Evolutionary conservation across 2,113 vertebrate species (phyloP).

Genomic region (Galbula dea): DNA sequence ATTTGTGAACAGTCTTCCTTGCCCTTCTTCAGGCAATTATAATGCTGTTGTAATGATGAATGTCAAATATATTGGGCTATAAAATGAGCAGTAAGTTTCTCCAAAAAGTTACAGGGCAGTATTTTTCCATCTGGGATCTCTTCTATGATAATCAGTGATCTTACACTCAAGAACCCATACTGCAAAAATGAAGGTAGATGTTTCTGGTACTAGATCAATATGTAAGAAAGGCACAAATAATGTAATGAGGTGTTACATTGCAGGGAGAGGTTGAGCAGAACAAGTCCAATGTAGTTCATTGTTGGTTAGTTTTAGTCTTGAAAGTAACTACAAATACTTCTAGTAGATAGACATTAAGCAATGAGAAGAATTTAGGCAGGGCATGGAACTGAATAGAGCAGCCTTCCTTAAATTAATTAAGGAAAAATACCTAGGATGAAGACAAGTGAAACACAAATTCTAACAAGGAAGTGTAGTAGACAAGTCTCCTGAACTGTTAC

Average conservation of each 20-base stretch:
- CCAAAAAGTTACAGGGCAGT: neutral
- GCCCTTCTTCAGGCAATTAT: neutral
- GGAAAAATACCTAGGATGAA: neutral
- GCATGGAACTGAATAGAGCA: neutral
- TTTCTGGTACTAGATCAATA: neutral
- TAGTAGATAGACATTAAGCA: neutral
- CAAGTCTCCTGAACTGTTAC: neutral
- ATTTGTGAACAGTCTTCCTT: neutral
- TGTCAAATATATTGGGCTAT: neutral
- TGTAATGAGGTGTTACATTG: neutral
- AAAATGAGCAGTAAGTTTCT: neutral
- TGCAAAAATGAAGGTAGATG: neutral
- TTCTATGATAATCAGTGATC: neutral
- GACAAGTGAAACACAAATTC: neutral
- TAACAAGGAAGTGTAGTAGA: neutral
- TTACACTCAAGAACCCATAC: neutral
- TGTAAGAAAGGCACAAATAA: neutral
- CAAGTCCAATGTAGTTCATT: neutral
- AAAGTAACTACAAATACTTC: neutral
- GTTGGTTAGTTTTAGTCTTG: neutral
- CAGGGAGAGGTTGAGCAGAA: neutral
- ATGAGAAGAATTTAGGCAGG: neutral
- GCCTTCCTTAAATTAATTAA: neutral
- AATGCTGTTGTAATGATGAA: neutral
- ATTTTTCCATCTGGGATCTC: neutral